These are phyloP conservation scores for Myiotriccus ornatus DNA, from an alignment of 2,797 vertebrate species.

Conservation along the genomic window DNA sequence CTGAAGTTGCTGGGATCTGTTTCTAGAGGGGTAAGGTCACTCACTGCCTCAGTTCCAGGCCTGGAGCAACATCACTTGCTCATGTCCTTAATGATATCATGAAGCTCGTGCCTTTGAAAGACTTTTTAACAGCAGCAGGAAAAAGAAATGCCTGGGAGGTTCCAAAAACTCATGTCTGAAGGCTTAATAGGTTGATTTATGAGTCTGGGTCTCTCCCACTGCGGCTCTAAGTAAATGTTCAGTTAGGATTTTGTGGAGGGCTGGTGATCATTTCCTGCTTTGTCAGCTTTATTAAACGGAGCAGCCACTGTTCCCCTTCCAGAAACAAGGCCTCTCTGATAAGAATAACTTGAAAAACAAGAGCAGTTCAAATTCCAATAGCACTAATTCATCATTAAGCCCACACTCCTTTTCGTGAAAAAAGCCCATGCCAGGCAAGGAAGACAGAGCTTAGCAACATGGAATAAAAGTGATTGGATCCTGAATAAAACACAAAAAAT, in stretches of 20 bases:
- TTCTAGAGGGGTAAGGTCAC: not conserved
- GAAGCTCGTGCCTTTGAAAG: not conserved
- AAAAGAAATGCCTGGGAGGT: constrained; percentile 6
- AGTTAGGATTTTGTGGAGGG: not conserved
- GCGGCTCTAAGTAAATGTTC: not conserved
- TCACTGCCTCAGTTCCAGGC: not conserved
- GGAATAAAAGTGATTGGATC: not conserved
- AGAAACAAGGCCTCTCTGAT: constrained; percentile 23
- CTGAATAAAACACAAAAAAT: not conserved
- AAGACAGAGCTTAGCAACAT: not conserved
- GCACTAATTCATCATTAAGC: constrained; percentile 49
- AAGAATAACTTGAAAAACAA: constrained; percentile 60
- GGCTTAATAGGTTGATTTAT: constrained; percentile 31
- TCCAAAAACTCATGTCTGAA: constrained; percentile 10
- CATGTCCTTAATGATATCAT: not conserved
- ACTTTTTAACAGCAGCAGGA: constrained; percentile 10
- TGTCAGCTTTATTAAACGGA: constrained; percentile 14
- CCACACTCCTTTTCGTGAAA: not conserved
- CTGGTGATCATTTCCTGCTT: constrained; percentile 28
- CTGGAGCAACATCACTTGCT: not conserved
- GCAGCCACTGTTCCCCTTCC: not conserved
- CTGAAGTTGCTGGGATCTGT: not conserved
- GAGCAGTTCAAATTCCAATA: constrained; percentile 64
- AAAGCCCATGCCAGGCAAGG: not conserved
- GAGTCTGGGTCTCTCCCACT: constrained; percentile 16